phyloP scores from a whole-genome alignment of 2,113 vertebrate species.

The Elachura formosa region DNA sequence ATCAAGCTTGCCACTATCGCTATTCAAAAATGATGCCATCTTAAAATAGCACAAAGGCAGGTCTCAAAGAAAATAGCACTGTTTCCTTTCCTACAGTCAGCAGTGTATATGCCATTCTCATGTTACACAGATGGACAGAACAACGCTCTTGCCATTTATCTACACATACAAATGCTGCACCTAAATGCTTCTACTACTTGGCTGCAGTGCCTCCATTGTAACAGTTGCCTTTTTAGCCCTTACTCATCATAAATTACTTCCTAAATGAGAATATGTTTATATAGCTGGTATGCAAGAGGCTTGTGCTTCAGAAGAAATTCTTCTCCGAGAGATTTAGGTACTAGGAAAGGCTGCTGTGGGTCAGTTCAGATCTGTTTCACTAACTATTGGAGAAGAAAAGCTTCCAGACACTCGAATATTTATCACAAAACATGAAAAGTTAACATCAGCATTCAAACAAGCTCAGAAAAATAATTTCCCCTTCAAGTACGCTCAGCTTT shows the following conservation, averaged over 20 bases:
- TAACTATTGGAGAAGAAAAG: neutral
- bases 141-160: neutral
- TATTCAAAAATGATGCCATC: neutral
- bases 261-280: neutral
- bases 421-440: neutral
- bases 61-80: neutral
- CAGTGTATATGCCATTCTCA: neutral
- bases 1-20: neutral
- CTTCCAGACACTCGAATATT: neutral
- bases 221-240: neutral
- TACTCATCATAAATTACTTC: neutral
- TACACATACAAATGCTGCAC: neutral
- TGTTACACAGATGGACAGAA: neutral
- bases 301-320: neutral
- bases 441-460: neutral
- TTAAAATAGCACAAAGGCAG: slow-evolving; percentile 19
- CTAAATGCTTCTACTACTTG: neutral
- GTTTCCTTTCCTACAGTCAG: neutral
- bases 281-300: neutral
- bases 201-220: neutral
- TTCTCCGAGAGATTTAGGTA: neutral
- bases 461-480: neutral
- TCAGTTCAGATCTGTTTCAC: neutral
- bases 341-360: neutral
- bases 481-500: neutral